Conservation (phyloP, 2,113 vertebrate genomes). For the Ictidomys tridecemlineatus region DNA sequence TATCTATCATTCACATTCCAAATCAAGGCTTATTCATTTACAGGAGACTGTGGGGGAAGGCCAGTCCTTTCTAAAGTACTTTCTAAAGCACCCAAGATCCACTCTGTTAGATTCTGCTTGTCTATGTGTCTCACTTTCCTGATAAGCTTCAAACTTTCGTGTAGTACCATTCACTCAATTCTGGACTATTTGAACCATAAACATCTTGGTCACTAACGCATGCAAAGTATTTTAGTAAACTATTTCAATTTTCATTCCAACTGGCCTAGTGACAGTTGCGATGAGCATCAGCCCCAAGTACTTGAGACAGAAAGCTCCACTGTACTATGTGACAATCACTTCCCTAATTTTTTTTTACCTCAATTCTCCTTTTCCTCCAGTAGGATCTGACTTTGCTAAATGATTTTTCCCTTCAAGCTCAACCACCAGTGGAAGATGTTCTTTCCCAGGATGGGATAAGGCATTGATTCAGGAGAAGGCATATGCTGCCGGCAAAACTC, state of each 20-base stretch:
- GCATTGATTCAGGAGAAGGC: rapidly evolving
- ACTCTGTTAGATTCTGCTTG: neutral
- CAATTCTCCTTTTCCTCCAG: neutral
- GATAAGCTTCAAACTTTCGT: neutral
- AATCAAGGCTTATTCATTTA: neutral
- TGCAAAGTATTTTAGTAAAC: neutral
- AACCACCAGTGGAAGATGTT: neutral
- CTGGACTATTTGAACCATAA: neutral
- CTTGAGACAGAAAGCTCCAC: neutral
- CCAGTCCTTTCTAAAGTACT: neutral
- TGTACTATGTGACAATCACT: neutral
- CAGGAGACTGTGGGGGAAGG: neutral
- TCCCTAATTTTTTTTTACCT: neutral
- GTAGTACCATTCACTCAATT: neutral
- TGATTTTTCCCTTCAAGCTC: neutral
- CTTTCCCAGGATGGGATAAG: neutral
- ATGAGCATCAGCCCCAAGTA: neutral
- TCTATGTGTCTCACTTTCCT: neutral
- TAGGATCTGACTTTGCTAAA: neutral
- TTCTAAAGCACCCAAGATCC: neutral
- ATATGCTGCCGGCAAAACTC: neutral
- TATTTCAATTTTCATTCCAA: neutral
- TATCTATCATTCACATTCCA: neutral
- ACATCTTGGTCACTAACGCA: neutral
- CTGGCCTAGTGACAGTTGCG: neutral